Base-by-base conservation (phyloP, 2,113 vertebrate species). In the Phylloscopus whistleri region DNA sequence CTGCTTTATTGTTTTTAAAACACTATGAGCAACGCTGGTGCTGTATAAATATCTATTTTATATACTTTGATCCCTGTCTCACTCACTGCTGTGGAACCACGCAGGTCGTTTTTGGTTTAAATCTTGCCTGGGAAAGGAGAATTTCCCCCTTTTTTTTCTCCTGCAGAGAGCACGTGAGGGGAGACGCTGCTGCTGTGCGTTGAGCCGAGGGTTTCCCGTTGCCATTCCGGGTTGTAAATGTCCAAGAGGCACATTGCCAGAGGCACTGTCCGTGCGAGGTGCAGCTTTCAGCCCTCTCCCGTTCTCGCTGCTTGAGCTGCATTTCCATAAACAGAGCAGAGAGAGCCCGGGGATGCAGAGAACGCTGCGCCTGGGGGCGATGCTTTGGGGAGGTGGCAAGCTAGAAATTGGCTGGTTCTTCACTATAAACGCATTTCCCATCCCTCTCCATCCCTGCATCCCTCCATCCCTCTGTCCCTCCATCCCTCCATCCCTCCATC, bases 1-100 rank as follows among this genome's bases (percentile, higher is more conserved):
- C 79, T 75, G 16, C 88, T 97, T 95, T 94, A 95, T 96, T 95
- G 94, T 96, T 95, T 90, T 94, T 96, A 92, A 96, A 97, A 95
- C 90, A 89, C 95, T 55, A 37, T 73, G 84, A 72, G 90, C 89
- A 86, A 39, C 17, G 3, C 73, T 10, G 23, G 72, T 60, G 85
- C 88, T 92, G 85, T 93, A 49, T 95, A 94, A 95, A 95, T 90
- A 90, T 6, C 94, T 96, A 2, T 70, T 96, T 97, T 96, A 96
- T 96, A 78, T 95, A 96, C 94, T 96, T 95, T 84, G 91, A 77
- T 93, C 95, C 85, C 78, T 2, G 0, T 56, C 87, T 95, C 51
- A 3, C 68, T 94, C 58, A 15, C 84, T 49, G 72, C 79, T 64
- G 59, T 52, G 87, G 18, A 67, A 46, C 74, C 52, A 24, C 0